phyloP scores from a whole-genome alignment of 2,888 invertebrate genomes.

The Cinara cedri region DNA sequence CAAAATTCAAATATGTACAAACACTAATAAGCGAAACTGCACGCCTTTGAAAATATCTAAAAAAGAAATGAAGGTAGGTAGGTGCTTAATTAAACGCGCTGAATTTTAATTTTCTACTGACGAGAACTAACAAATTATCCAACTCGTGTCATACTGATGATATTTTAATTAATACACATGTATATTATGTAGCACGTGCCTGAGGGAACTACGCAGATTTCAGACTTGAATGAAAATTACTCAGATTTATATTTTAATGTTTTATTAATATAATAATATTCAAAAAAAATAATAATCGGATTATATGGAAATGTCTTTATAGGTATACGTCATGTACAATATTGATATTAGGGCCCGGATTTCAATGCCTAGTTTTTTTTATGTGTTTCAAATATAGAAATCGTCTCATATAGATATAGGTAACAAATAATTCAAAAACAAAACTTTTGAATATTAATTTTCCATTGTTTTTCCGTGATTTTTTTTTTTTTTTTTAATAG shows the following conservation, averaged over 20 bases:
- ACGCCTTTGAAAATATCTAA: slow-evolving; percentile 3
- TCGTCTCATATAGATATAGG: background rate
- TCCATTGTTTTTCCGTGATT: too few species aligned
- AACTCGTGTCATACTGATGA: background rate
- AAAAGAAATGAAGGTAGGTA: background rate
- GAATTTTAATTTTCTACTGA: slow-evolving; percentile 29
- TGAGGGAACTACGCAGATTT: background rate
- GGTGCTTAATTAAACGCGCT: background rate
- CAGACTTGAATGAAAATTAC: slow-evolving; percentile 10
- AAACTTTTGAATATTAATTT: too few species aligned
- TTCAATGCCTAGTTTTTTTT: too few species aligned
- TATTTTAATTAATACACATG: background rate
- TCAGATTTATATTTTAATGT: background rate
- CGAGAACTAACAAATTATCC: slow-evolving; percentile 17
- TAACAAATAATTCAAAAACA: background rate
- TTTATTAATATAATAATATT: slow-evolving; percentile 8
- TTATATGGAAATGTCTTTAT: too few species aligned
- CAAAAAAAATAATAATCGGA: background rate
- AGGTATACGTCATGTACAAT: too few species aligned
- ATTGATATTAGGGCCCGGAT: too few species aligned
- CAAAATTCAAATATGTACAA: background rate
- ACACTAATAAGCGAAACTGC: background rate
- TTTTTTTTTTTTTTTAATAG: too few species aligned
- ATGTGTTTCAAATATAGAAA: slow-evolving; percentile 1
- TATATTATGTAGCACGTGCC: background rate